phyloP scores from a whole-genome alignment of 2,888 invertebrate species.

The Napeogenes sylphis region DNA sequence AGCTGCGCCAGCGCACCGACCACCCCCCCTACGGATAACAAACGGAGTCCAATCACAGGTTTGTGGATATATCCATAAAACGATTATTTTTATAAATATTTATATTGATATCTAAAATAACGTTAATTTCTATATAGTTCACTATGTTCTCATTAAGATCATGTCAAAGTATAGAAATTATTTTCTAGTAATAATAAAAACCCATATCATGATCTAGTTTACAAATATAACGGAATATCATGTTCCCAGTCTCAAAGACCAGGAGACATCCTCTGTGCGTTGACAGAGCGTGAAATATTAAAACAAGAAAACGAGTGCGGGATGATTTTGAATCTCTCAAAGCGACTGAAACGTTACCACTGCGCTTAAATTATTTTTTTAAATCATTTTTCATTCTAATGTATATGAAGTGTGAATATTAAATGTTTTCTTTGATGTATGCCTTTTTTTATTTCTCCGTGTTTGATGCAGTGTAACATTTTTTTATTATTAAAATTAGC shows the following conservation, averaged over 20 bases:
- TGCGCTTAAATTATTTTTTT: not conserved
- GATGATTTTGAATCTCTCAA: conserved; percentile 1
- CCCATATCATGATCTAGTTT: conserved; percentile 9
- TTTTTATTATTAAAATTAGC: no score
- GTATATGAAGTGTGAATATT: no score
- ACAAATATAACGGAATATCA: conserved; percentile 16
- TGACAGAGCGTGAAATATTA: conserved; percentile 19
- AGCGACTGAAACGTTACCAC: not conserved
- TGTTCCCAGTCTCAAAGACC: conserved; percentile 16
- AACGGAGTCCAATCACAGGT: conserved; percentile 70
- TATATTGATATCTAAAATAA: no score
- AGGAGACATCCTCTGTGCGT: conserved; percentile 13
- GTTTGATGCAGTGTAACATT: no score
- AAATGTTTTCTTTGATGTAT: no score
- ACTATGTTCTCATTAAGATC: no score
- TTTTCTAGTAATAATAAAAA: not conserved
- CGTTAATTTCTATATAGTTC: not conserved
- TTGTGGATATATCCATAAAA: conserved; percentile 28
- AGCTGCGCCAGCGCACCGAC: conserved; percentile 57
- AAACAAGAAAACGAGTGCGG: conserved; percentile 1
- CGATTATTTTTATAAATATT: no score
- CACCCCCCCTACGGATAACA: conserved; percentile 66
- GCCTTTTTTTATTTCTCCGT: no score
- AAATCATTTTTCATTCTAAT: not conserved
- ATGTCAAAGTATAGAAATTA: not conserved